These are phyloP conservation scores for Lepidocyrtinus sp. DNA, from an alignment of 2,888 invertebrate genomes.

Conservation along the genomic window DNA sequence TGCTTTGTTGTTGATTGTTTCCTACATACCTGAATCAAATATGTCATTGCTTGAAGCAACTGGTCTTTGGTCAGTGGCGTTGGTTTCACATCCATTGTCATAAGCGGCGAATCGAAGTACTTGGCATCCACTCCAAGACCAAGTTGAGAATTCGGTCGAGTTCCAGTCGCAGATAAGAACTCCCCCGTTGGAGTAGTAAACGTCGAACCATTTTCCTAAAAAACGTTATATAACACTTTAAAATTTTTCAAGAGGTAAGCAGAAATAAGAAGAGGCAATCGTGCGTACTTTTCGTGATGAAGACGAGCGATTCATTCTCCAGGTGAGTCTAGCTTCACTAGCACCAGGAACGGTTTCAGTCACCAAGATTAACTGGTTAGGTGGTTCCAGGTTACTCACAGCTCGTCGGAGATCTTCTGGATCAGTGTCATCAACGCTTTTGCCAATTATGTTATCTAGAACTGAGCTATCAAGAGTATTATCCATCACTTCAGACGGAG, in stretches of 20 bases:
- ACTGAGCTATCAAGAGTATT: constrained; percentile 5
- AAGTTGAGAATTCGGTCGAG: constrained; percentile 33
- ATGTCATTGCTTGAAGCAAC: constrained; percentile 73
- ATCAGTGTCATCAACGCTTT: constrained; percentile 37
- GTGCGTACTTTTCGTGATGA: constrained; percentile 28
- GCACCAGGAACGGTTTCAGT: constrained; percentile 38
- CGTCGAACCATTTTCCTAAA: constrained; percentile 33
- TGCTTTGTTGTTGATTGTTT: no score
- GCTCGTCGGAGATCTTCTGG: constrained; percentile 29
- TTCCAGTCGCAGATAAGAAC: constrained; percentile 32
- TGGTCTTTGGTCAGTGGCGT: constrained; percentile 73
- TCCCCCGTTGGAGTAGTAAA: constrained; percentile 42
- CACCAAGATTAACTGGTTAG: constrained; percentile 46
- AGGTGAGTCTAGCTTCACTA: constrained; percentile 42
- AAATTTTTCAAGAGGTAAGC: no score
- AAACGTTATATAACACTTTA: neutral
- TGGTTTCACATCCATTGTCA: constrained; percentile 33
- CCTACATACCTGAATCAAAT: constrained; percentile 71
- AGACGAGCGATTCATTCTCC: constrained; percentile 36
- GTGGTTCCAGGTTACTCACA: constrained; percentile 27
- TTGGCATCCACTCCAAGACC: neutral
- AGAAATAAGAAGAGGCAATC: neutral
- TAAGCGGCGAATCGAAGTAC: constrained; percentile 11
- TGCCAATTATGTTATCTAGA: constrained; percentile 34
- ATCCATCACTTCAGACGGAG: neutral